Evolutionary conservation across 2,888 invertebrate genomes (phyloP).

Genomic region (Xestia ashworthii): DNA sequence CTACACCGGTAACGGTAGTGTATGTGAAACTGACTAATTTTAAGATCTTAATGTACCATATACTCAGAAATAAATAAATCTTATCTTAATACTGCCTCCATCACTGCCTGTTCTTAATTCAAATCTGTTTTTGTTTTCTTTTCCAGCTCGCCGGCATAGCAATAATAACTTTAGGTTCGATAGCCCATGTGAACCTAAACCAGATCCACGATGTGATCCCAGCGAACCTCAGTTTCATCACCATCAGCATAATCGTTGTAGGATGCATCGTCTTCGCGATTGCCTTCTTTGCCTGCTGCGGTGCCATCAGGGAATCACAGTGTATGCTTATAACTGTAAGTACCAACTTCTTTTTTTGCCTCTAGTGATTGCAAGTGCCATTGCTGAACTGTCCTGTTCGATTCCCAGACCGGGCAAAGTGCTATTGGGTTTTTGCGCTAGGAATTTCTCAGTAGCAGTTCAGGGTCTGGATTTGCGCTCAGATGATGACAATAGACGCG

Average conservation of each 20-base stretch:
- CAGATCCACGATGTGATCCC: slow-evolving; percentile 72
- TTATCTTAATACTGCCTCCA: no score
- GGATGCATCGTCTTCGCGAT: slow-evolving; percentile 93
- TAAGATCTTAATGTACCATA: no score
- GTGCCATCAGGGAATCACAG: slow-evolving; percentile 95
- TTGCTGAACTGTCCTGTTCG: not conserved
- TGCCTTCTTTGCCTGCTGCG: slow-evolving; percentile 96
- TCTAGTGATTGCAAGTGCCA: not conserved
- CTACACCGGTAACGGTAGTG: no score
- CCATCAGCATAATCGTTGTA: slow-evolving; percentile 73
- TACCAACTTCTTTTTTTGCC: slow-evolving; percentile 42
- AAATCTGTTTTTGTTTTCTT: not conserved
- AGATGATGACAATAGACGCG: not conserved
- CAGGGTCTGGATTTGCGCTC: not conserved
- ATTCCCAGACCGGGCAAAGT: not conserved
- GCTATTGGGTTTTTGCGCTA: not conserved
- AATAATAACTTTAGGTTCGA: slow-evolving; percentile 74
- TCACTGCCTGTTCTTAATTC: not conserved
- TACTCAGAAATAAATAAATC: no score
- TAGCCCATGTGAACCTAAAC: slow-evolving; percentile 62
- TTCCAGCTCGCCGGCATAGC: slow-evolving; percentile 75
- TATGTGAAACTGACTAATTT: no score
- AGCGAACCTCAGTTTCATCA: slow-evolving; percentile 56
- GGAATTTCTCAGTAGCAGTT: not conserved
- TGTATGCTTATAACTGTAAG: slow-evolving; percentile 95